Evolutionary conservation across 2,113 vertebrate genomes (phyloP).

Genomic region (Smithornis capensis): DNA sequence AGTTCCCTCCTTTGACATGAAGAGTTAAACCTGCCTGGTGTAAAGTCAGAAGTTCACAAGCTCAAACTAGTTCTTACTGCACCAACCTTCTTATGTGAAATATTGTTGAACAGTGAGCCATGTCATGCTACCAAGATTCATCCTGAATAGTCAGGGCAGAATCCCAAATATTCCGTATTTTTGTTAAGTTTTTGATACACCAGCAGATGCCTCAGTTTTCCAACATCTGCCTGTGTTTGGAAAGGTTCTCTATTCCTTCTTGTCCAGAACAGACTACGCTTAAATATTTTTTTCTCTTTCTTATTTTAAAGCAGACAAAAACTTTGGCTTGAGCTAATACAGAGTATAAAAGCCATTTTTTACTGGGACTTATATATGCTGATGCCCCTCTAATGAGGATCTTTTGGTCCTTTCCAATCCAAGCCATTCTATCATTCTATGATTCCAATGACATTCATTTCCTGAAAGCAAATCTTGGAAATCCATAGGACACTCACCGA

Average conservation of each 20-base stretch:
- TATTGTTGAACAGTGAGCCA: not conserved
- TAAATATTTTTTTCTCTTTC: not conserved
- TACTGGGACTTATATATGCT: not conserved
- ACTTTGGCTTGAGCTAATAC: not conserved
- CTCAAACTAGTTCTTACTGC: not conserved
- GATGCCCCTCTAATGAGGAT: not conserved
- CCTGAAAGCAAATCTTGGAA: not conserved
- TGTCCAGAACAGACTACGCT: not conserved
- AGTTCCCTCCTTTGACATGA: accelerated
- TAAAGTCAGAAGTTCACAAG: not conserved
- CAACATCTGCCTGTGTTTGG: not conserved
- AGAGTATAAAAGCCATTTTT: not conserved
- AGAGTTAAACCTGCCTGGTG: not conserved
- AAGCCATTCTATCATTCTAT: not conserved
- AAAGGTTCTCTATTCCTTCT: not conserved
- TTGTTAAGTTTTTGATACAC: not conserved
- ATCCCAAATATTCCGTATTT: not conserved
- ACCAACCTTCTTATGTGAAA: not conserved
- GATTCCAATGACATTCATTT: not conserved
- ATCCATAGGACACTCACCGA: not conserved
- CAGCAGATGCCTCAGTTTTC: not conserved
- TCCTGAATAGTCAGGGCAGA: not conserved
- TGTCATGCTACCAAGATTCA: not conserved
- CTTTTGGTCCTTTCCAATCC: not conserved
- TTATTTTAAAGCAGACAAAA: not conserved